A percentile compares a stretch with the other conserved stretches of the same genome.
Evolutionary conservation across 2,113 vertebrate species (phyloP).

Genomic region (Thamnaconus septentrionalis): DNA sequence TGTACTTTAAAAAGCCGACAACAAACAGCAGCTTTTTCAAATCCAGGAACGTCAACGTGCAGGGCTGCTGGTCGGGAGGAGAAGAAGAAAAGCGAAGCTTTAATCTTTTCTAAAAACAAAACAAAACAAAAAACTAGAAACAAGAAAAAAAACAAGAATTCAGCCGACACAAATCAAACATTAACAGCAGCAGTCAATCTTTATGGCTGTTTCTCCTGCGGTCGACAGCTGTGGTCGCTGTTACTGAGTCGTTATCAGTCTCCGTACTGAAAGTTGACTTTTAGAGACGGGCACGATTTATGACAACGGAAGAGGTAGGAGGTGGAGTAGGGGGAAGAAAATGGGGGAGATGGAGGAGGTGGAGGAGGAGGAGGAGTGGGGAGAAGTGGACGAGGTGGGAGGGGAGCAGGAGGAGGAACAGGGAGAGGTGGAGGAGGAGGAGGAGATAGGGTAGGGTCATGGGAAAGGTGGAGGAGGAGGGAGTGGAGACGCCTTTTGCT

Average conservation of each 20-base stretch:
- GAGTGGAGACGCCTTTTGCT: too few relatives aligned
- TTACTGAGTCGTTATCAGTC: conserved; percentile 1
- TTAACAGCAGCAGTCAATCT: neutral
- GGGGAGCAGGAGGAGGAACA: too few relatives aligned
- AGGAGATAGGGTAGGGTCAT: too few relatives aligned
- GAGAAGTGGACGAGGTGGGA: too few relatives aligned
- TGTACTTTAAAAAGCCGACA: neutral
- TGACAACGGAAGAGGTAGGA: neutral
- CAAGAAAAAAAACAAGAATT: conserved; percentile 13
- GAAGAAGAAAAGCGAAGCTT: neutral
- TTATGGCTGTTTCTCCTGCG: too few relatives aligned
- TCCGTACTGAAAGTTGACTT: conserved; percentile 36
- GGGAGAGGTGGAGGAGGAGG: too few relatives aligned
- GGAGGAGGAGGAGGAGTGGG: conserved; percentile 1
- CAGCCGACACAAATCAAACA: neutral
- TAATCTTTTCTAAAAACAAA: conserved; percentile 6
- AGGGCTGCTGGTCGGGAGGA: conserved; percentile 32
- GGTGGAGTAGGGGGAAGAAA: too few relatives aligned
- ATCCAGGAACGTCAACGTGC: conserved; percentile 6
- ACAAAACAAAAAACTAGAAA: conserved; percentile 8
- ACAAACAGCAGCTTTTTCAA: conserved; percentile 10
- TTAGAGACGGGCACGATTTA: conserved; percentile 29
- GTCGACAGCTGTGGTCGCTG: too few relatives aligned
- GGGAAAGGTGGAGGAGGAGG: too few relatives aligned
- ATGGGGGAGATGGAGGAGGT: too few relatives aligned